Evolutionary conservation across 2,113 vertebrate genomes (phyloP), one percentile per base, ranked within the genome.

Genomic region (Salvator merianae): DNA sequence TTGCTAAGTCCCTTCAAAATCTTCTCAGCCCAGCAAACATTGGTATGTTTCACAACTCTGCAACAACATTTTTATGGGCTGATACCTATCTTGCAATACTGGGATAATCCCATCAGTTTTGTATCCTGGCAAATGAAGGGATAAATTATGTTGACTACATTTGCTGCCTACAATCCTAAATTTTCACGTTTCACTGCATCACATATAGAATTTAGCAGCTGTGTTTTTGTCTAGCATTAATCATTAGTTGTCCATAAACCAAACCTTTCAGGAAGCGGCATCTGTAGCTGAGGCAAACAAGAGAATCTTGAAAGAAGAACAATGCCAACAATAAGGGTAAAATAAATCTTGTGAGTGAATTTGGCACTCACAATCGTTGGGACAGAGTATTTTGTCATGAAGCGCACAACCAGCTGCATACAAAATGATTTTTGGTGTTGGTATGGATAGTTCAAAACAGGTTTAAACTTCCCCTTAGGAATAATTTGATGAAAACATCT

Each of bases 401-500:
- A 80, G 71, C 34, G 75, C 14, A n/a, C 71, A 81, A 22, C 24
- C 85, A 81, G 43, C 84, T 71, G 62, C 62, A 62, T 80, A 80
- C 74, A 80, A 91, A 24, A n/a, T 53, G 7, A 2, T 28, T 40
- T 75, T 82, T 73, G 84, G 34, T 32, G 88, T 90, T 86, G 40
- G 20, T 14, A 22, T 83, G 36, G 14, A 9, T 83, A 88, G 79
- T 81, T 9, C 80, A 30, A 2, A 1, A 72, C 10, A 81, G 62
- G 24, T 81, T 91, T 85, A 90, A 87, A 32, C 69, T 90, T 89
- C 40, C 20, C 20, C 70, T 81, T 90, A 72, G 90, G 92, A 92
- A 69, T n/a, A 77, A 77, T 22, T 38, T 72, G 62, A 34, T 83
- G 26, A 36, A 86, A 70, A 62, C 30, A 28, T 87, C 66, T 73